phyloP scores from a whole-genome alignment of 1,140 invertebrate genomes.

The Ips typographus region DNA sequence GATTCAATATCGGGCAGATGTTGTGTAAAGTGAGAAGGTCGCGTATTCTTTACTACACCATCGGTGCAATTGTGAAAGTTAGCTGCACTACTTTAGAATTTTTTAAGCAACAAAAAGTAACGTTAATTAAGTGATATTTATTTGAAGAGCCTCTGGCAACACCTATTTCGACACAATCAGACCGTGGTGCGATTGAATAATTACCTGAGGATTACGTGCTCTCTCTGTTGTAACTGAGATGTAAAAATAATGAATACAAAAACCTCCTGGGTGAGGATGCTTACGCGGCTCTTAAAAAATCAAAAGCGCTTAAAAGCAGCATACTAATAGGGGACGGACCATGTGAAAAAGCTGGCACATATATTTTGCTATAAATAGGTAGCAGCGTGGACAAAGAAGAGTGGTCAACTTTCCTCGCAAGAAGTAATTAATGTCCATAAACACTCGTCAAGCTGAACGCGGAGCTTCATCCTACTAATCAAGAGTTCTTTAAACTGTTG shows the following conservation, averaged over 20 bases:
- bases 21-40: too few species aligned
- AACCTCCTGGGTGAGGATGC: slow-evolving; percentile 3
- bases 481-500: slow-evolving; percentile 43
- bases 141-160: neutral
- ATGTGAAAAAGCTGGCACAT: slow-evolving; percentile 31
- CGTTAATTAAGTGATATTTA: too few species aligned
- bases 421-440: slow-evolving; percentile 45
- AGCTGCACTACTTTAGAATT: neutral
- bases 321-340: slow-evolving; percentile 21
- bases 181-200: neutral
- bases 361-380: slow-evolving; percentile 27
- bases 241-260: slow-evolving; percentile 28
- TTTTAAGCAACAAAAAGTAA: too few species aligned
- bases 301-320: slow-evolving; percentile 31
- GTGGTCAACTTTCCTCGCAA: slow-evolving; percentile 42
- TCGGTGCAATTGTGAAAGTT: neutral
- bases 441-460: slow-evolving; percentile 37
- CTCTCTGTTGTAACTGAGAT: slow-evolving; percentile 22
- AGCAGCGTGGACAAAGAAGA: slow-evolving; percentile 31
- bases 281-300: slow-evolving; percentile 26
- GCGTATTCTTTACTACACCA: too few species aligned
- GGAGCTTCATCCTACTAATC: slow-evolving; percentile 41
- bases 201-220: slow-evolving; percentile 2
- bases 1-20: too few species aligned
- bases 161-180: slow-evolving; percentile 3